Evolutionary conservation across 1,140 invertebrate genomes (phyloP), one percentile per base, ranked within the genome.

Genomic region (Trissolcus basalis): DNA sequence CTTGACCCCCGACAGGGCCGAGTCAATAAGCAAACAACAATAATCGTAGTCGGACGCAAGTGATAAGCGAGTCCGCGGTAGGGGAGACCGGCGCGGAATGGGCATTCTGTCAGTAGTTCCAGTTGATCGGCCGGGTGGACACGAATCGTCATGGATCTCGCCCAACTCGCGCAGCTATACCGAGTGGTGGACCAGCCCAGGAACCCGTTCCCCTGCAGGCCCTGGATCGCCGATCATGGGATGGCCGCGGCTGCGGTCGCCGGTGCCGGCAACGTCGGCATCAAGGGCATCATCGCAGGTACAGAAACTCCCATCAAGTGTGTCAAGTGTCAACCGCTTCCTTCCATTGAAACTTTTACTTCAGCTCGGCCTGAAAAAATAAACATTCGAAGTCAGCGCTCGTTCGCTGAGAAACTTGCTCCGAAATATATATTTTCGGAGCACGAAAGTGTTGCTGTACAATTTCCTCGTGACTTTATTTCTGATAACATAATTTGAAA

Each of bases 201-300:
- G 1, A 51, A 90, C 80, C 91, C 91, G 13, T 93, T 92, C 79
- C 81, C 80, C n/a, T 81, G 82, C n/a, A 89, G 93, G 78, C 93
- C 94, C 61, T 95, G 93, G 93, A 91, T 94, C 90, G 84, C 83
- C 15, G 89, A 92, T 54, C 89, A 86, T 50, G 92, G 92, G 35
- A 91, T 92, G 49, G 93, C 93, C 41, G 91, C 93, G 39, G 89
- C 92, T 44, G 91, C 91, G 13, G 53, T 11, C 12, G 69, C 48
- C 12, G 90, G 84, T 60, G 88, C 87, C 59, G 91, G 90, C 53
- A 93, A 90, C 43, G 89, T 90, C 80, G 91, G 95, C 47, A 45
- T 93, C 72, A 92, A 96, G 89, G 91, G 96, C 81, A 94, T 97
- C 69, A 89, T 97, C 27, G 96, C 96, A 82, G 94, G 95, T 91